phyloP scores from a whole-genome alignment of 2,113 vertebrate species.

The Tapirus terrestris region DNA sequence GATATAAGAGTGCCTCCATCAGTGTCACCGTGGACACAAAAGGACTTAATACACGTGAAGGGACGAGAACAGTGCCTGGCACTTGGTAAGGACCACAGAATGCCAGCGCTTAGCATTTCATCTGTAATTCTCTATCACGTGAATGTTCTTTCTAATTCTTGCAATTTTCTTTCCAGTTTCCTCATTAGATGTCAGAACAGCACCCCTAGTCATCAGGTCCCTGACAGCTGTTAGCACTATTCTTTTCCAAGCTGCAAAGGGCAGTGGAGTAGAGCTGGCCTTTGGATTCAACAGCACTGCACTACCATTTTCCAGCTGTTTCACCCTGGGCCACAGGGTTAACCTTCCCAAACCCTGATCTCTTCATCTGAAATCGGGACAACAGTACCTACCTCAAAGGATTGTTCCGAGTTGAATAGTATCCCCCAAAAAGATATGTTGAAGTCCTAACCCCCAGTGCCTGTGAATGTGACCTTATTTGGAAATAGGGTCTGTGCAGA shows the following conservation, averaged over 20 bases:
- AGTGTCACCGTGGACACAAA: background rate
- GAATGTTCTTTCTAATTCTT: background rate
- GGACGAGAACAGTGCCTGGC: background rate
- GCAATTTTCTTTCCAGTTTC: background rate
- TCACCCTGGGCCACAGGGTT: background rate
- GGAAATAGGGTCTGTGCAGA: background rate
- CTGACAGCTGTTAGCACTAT: accelerated
- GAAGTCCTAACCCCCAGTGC: background rate
- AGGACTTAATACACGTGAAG: background rate
- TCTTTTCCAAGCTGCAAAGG: background rate
- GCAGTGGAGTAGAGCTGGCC: background rate
- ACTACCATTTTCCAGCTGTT: background rate
- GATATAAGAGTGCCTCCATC: background rate
- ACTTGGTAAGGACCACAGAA: background rate
- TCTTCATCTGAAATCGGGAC: background rate
- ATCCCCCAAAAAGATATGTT: background rate
- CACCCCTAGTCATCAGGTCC: accelerated
- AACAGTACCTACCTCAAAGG: background rate
- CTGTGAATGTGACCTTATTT: background rate
- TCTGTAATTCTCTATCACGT: background rate
- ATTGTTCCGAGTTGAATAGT: background rate
- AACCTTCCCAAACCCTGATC: background rate
- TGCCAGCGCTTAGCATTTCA: background rate
- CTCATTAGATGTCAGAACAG: background rate
- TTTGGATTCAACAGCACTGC: no score